Conservation (phyloP, 2,113 vertebrate species). For the Forbesichthys agassizii region DNA sequence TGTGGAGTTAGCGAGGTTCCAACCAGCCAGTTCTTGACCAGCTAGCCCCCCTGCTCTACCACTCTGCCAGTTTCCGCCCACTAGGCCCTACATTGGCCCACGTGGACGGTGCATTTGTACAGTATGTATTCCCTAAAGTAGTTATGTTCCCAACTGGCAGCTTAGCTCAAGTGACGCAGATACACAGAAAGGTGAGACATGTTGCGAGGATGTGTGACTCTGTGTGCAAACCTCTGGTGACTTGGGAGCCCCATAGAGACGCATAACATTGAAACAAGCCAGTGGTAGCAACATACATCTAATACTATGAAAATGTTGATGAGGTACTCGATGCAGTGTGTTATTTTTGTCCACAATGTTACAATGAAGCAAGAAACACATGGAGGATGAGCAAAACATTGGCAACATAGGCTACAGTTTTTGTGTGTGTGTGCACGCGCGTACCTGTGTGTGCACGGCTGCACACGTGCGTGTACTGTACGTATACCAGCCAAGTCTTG, state of each 20-base stretch:
- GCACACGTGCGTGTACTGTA: no score
- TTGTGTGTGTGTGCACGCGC: conserved; percentile 1
- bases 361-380: no score
- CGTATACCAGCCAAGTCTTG: no score
- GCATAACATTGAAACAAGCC: background rate
- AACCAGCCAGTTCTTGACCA: no score
- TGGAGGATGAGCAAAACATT: background rate
- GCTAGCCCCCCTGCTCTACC: no score
- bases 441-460: background rate
- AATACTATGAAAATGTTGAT: no score
- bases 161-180: conserved; percentile 1
- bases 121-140: background rate
- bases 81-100: no score
- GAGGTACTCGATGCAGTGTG: no score
- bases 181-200: background rate
- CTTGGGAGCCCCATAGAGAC: background rate
- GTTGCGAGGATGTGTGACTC: background rate
- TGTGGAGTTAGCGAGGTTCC: no score
- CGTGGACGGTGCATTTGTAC: background rate
- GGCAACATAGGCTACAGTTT: background rate
- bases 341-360: no score
- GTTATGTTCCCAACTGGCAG: background rate
- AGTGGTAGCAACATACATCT: no score
- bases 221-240: background rate
- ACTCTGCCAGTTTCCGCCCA: no score